These are phyloP conservation scores for Saiga tatarica DNA, from an alignment of 2,113 vertebrate genomes.

Conservation along the genomic window DNA sequence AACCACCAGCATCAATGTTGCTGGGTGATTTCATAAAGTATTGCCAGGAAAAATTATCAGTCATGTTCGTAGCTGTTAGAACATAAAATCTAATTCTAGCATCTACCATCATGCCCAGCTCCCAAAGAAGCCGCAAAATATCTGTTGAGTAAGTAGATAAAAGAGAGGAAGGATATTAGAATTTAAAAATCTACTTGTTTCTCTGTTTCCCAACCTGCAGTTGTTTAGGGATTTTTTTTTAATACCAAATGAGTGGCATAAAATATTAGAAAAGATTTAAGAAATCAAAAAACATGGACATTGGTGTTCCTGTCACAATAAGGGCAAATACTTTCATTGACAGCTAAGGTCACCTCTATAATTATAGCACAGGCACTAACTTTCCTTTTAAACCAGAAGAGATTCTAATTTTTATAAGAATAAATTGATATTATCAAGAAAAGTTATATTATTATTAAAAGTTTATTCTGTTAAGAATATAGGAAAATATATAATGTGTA, in stretches of 20 bases:
- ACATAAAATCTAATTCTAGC: background rate
- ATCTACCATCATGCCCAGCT: background rate
- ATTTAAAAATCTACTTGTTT: background rate
- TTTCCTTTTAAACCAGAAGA: background rate
- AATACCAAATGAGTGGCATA: background rate
- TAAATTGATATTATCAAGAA: background rate
- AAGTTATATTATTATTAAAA: background rate
- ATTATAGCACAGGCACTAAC: background rate
- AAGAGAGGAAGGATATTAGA: background rate
- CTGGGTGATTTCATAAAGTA: background rate
- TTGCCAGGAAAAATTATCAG: background rate
- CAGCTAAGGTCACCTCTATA: background rate
- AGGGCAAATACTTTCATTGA: background rate
- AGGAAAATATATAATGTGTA: background rate
- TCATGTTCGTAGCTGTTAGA: background rate
- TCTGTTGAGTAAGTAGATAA: background rate
- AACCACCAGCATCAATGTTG: background rate
- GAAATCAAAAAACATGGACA: background rate
- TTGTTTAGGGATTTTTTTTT: background rate
- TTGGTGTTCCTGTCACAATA: background rate
- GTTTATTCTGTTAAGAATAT: background rate
- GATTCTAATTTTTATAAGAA: background rate
- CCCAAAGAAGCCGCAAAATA: background rate
- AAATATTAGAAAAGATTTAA: conserved; percentile 7
- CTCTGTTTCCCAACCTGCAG: background rate